Percentiles rank a stretch among this genome's conserved stretches.
Evolutionary conservation across 2,797 vertebrate genomes (phyloP).

Genomic region (Brachyalestes nurse): DNA sequence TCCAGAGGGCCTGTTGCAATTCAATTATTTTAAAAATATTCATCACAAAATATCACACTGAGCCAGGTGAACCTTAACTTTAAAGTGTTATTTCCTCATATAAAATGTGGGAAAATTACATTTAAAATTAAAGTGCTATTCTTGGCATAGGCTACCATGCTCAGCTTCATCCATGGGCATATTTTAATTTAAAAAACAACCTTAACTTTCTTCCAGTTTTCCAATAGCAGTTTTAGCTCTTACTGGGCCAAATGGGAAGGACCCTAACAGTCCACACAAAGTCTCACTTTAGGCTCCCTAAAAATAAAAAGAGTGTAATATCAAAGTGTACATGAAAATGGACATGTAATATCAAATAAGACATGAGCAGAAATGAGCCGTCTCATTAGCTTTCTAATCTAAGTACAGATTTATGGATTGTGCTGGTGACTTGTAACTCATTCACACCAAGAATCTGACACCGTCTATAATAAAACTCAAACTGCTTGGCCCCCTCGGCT

Average conservation of each 20-base stretch:
- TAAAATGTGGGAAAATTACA: too few relatives aligned
- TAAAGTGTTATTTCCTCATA: too few relatives aligned
- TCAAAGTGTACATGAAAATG: too few relatives aligned
- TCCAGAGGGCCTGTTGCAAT: not conserved
- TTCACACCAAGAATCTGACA: constrained; percentile 34
- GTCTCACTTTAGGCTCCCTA: not conserved
- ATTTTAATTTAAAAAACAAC: too few relatives aligned
- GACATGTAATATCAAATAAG: not conserved
- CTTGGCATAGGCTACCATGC: too few relatives aligned
- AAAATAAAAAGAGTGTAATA: not conserved
- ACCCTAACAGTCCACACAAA: not conserved
- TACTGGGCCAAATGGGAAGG: not conserved
- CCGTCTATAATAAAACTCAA: constrained; percentile 30
- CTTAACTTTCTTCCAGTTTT: too few relatives aligned
- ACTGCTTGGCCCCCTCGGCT: not conserved
- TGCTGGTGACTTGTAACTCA: constrained; percentile 29
- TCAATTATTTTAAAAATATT: not conserved
- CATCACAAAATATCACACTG: not conserved
- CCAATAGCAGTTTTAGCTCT: not conserved
- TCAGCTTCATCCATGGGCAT: too few relatives aligned
- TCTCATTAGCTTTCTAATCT: constrained; percentile 13
- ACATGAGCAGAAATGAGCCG: not conserved
- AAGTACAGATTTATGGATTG: constrained; percentile 20
- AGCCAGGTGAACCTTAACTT: not conserved
- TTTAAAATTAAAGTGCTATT: too few relatives aligned